These are phyloP conservation scores for Aphelinus certus DNA, from an alignment of 1,140 invertebrate species.

Conservation along the genomic window DNA sequence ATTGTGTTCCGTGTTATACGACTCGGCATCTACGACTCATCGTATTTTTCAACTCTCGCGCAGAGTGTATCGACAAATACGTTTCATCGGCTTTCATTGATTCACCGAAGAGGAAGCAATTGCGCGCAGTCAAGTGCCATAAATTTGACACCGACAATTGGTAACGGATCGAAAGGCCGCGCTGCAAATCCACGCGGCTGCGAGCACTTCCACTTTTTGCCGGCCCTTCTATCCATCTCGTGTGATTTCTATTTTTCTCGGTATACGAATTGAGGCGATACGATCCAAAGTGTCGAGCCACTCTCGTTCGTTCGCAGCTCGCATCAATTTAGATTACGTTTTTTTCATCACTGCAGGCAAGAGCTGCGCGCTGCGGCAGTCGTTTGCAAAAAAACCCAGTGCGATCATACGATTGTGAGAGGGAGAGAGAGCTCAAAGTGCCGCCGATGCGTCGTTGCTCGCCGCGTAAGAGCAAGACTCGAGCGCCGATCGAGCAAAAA, in stretches of 20 bases:
- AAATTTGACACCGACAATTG: no score
- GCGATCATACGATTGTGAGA: slow-evolving; percentile 62
- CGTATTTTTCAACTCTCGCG: background rate
- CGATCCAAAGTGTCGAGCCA: background rate
- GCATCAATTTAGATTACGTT: slow-evolving; percentile 63
- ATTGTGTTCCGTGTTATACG: no score
- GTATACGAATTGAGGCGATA: background rate
- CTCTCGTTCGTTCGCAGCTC: slow-evolving; percentile 49
- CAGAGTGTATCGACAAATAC: no score
- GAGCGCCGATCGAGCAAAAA: slow-evolving; percentile 52
- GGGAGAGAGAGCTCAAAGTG: slow-evolving; percentile 53
- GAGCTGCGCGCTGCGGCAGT: slow-evolving; percentile 43
- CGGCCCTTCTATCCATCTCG: no score
- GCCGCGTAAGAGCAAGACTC: slow-evolving; percentile 44
- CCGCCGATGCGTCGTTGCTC: slow-evolving; percentile 54
- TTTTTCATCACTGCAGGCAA: background rate
- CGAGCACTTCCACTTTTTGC: no score
- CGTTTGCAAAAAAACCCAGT: slow-evolving; percentile 52
- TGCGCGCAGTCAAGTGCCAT: no score
- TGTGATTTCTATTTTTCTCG: background rate
- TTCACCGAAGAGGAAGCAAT: no score
- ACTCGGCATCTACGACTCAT: background rate
- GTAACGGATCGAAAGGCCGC: no score
- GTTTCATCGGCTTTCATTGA: no score
- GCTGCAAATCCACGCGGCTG: no score